phyloP scores from a whole-genome alignment of 1,140 invertebrate genomes.

The Leptopilina clavipes region DNA sequence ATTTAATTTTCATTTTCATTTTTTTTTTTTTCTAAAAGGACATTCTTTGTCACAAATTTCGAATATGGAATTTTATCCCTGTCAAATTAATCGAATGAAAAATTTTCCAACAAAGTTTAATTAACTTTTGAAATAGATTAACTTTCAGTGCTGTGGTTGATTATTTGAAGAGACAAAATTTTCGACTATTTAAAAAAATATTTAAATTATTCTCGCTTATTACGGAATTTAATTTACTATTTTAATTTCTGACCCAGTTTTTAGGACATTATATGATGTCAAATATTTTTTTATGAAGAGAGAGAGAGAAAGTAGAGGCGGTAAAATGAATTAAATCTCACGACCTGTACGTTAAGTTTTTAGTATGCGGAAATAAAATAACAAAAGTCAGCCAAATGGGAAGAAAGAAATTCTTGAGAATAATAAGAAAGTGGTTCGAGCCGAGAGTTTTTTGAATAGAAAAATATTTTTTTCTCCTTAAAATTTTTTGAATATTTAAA shows the following conservation, averaged over 20 bases:
- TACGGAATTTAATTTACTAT: no score
- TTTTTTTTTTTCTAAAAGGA: neutral
- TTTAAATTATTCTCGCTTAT: no score
- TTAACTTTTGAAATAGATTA: neutral
- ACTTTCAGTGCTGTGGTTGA: neutral
- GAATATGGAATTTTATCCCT: neutral
- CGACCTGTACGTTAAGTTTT: conserved; percentile 13
- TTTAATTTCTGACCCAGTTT: neutral
- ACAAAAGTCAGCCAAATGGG: conserved; percentile 39
- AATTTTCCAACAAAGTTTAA: neutral
- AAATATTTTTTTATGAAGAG: neutral
- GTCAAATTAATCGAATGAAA: neutral
- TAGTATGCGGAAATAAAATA: conserved; percentile 33
- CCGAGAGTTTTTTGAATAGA: conserved; percentile 33
- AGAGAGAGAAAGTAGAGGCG: neutral
- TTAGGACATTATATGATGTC: neutral
- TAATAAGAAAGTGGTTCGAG: conserved; percentile 25
- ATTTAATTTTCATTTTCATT: neutral
- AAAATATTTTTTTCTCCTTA: no score
- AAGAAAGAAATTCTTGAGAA: conserved; percentile 46
- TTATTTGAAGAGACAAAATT: neutral
- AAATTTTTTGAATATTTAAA: no score
- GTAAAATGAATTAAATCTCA: conserved; percentile 4
- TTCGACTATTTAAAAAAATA: neutral
- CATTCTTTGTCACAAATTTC: neutral